Evolutionary conservation across 2,797 vertebrate genomes (phyloP).

Genomic region (Oryzias dopingdopingensis): DNA sequence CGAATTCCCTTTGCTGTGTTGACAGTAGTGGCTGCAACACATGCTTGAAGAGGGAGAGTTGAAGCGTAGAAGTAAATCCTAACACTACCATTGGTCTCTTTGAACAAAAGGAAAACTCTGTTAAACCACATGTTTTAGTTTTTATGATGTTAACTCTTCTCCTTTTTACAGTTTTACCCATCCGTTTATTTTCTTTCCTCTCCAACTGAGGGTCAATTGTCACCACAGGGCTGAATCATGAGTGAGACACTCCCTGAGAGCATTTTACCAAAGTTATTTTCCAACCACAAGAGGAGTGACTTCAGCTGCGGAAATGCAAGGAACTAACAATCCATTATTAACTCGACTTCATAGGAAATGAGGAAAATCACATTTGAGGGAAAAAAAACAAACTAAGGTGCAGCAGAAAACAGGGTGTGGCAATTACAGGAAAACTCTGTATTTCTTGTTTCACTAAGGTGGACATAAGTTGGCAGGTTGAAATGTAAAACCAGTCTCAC

Average conservation of each 20-base stretch:
- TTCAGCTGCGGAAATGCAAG: too few relatives aligned
- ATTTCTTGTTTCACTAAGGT: constrained; percentile 32
- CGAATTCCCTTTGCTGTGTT: neutral
- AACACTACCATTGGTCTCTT: constrained; percentile 14
- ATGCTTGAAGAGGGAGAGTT: constrained; percentile 6
- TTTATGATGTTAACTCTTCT: constrained; percentile 2
- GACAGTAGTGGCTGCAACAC: neutral
- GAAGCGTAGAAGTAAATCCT: constrained; percentile 3
- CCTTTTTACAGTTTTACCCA: constrained; percentile 4
- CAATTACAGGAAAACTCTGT: constrained; percentile 16
- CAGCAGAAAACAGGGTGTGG: too few relatives aligned
- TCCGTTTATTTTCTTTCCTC: neutral
- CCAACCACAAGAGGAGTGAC: too few relatives aligned
- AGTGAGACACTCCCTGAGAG: neutral
- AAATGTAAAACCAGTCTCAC: constrained; percentile 53
- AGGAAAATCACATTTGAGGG: neutral
- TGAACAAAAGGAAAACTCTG: constrained; percentile 23
- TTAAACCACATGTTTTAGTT: constrained; percentile 17
- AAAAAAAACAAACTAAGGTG: too few relatives aligned
- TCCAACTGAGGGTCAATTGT: neutral
- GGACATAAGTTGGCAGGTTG: constrained; percentile 42
- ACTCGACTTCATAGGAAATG: neutral
- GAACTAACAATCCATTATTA: neutral
- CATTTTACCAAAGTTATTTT: too few relatives aligned
- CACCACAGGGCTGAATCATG: constrained; percentile 1